A percentile compares a stretch with the other conserved stretches of the same genome.
Evolutionary conservation across 2,113 vertebrate genomes (phyloP).

Genomic region (Cepphus grylle): DNA sequence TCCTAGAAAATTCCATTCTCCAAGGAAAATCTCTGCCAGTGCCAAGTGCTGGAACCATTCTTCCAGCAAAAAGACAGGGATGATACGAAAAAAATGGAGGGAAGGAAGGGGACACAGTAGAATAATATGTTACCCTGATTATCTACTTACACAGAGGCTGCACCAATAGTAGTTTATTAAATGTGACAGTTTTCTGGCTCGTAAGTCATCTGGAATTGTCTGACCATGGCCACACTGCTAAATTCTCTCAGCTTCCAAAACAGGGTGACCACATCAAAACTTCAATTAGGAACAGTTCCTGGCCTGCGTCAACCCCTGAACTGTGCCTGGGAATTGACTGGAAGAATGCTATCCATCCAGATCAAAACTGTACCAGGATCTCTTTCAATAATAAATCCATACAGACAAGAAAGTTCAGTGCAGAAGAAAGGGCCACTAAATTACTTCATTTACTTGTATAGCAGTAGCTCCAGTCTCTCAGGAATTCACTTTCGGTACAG

Average conservation of each 20-base stretch:
- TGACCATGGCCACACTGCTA: background rate
- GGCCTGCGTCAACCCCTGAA: background rate
- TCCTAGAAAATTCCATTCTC: constrained; percentile 5
- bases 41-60: background rate
- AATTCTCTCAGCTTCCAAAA: background rate
- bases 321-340: background rate
- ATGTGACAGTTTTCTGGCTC: constrained; percentile 17
- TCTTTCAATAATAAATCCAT: background rate
- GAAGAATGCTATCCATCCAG: background rate
- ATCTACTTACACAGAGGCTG: background rate
- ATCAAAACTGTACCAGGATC: background rate
- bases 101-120: background rate
- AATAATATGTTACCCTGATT: background rate
- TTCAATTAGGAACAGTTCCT: background rate
- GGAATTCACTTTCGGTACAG: background rate
- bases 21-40: background rate
- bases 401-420: background rate
- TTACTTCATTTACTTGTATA: background rate
- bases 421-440: background rate
- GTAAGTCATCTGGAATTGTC: background rate
- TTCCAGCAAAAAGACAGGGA: background rate
- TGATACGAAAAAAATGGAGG: background rate
- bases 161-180: background rate
- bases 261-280: background rate
- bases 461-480: background rate